phyloP scores from a whole-genome alignment of 2,113 vertebrate genomes.

The Xiphias gladius region DNA sequence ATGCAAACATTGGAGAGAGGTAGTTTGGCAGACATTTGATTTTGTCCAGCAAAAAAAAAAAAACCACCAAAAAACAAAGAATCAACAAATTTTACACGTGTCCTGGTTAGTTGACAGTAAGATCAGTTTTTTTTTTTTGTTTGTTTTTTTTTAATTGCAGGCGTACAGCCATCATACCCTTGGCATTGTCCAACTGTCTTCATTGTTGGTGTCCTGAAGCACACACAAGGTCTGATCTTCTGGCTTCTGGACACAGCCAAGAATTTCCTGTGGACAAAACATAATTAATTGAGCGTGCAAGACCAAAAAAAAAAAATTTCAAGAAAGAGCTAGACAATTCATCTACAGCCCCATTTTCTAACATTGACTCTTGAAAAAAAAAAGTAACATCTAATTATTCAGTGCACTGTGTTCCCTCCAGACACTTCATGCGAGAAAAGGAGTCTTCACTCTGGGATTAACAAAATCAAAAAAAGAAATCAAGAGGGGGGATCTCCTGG shows the following conservation, averaged over 20 bases:
- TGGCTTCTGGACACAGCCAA: slow-evolving; percentile 30
- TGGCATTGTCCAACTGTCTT: slow-evolving; percentile 20
- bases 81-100: background rate
- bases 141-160: background rate
- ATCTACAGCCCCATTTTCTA: background rate
- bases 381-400: background rate
- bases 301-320: background rate
- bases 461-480: background rate
- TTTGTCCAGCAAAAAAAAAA: background rate
- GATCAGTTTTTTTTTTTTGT: background rate
- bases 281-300: background rate
- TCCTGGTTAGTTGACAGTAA: background rate
- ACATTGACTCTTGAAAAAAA: background rate
- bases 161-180: slow-evolving; percentile 16
- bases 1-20: slow-evolving; percentile 27
- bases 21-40: background rate
- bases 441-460: background rate
- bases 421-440: background rate
- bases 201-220: slow-evolving; percentile 16
- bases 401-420: background rate
- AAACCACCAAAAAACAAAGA: no score
- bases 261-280: slow-evolving; percentile 47
- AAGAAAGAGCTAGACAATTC: background rate
- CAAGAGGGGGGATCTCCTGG: background rate
- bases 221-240: slow-evolving; percentile 28